phyloP scores from a whole-genome alignment of 2,113 vertebrate species.

The Hystrix brachyura region DNA sequence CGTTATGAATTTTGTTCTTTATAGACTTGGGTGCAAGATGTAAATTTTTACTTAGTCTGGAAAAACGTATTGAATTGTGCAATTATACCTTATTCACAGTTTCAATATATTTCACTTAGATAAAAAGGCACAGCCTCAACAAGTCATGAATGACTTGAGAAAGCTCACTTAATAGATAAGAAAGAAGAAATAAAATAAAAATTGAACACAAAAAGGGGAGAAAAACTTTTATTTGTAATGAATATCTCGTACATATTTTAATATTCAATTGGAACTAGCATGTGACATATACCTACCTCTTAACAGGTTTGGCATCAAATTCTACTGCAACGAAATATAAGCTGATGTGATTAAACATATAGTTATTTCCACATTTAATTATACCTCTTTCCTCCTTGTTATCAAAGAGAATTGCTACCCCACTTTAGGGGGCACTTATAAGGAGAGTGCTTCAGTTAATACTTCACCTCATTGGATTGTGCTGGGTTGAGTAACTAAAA shows the following conservation, averaged over 20 bases:
- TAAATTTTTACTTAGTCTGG: neutral
- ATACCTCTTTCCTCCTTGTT: neutral
- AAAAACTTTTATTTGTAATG: neutral
- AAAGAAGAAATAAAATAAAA: neutral
- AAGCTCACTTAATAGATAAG: neutral
- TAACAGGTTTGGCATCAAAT: neutral
- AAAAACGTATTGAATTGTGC: neutral
- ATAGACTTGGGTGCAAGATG: neutral
- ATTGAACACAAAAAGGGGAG: neutral
- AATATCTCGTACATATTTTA: neutral
- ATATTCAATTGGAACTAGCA: neutral
- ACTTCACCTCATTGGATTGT: neutral
- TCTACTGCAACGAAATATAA: neutral
- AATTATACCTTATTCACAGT: neutral
- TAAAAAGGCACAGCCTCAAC: neutral
- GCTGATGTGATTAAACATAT: neutral
- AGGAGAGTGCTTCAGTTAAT: neutral
- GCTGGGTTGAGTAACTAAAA: constrained; percentile 63
- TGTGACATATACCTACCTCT: neutral
- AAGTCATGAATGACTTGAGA: neutral
- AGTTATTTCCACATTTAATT: constrained; percentile 38
- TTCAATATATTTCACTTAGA: constrained; percentile 9
- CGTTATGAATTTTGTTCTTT: neutral
- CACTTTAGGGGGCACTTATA: constrained; percentile 51
- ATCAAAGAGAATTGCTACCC: neutral